Evolutionary conservation across 1,140 invertebrate species (phyloP).

Genomic region (Leguminivora glycinivorella): DNA sequence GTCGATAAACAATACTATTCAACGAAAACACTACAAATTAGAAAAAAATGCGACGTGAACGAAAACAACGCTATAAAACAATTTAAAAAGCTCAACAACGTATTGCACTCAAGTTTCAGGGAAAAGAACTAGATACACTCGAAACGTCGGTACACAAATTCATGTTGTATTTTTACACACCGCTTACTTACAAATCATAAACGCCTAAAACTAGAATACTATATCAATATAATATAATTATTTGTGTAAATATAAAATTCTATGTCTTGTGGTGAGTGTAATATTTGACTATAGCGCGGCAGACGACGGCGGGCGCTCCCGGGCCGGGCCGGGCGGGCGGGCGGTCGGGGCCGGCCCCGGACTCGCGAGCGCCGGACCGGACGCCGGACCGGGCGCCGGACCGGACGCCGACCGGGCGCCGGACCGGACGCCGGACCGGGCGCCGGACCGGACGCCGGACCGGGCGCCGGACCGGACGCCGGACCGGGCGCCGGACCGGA

Average conservation of each 20-base stretch:
- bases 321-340: conserved; percentile 15
- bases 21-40: conserved; percentile 52
- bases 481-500: not conserved
- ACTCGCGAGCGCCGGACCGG: conserved; percentile 1
- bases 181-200: conserved; percentile 72
- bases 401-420: conserved; percentile 5
- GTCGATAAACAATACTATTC: conserved; percentile 51
- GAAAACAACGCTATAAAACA: conserved; percentile 59
- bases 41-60: conserved; percentile 47
- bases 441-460: not conserved
- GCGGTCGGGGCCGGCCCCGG: conserved; percentile 8
- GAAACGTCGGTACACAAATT: conserved; percentile 47
- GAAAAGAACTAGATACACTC: conserved; percentile 64
- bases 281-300: conserved; percentile 76
- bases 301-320: conserved; percentile 53
- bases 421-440: conserved; percentile 5
- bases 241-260: conserved; percentile 80
- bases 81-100: conserved; percentile 72
- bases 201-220: conserved; percentile 79
- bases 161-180: conserved; percentile 51
- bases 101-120: conserved; percentile 68
- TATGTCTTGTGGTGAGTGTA: conserved; percentile 76
- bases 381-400: conserved; percentile 2
- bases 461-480: not conserved
- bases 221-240: conserved; percentile 78